Base-by-base conservation (phyloP, 2,888 invertebrate species). In the Oxytorus armatus region DNA sequence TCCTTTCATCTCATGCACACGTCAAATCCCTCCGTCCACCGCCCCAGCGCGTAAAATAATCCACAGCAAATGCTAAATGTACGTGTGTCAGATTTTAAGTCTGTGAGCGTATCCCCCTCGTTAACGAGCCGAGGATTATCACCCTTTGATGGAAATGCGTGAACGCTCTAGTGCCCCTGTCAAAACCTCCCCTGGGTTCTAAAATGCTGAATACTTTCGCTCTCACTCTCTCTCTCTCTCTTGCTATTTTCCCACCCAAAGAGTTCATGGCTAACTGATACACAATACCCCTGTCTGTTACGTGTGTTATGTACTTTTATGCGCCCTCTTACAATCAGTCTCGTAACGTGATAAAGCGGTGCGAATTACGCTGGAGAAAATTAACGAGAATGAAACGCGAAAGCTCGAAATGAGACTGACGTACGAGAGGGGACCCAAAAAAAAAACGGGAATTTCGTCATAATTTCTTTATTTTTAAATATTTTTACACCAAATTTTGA, bases 91-190 rank as follows among this genome's bases (percentile, higher is more conserved):
- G 21, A 74, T 74, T 79, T 73, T 36, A 25, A 23, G 39, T 4
- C 33, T 4, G 47, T 44, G 25, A 42, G 25, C 33, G 63, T 55
- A 65, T 74, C 53, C 23, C 55, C 47, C 74, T 63, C 86, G 83
- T 85, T 85, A 86, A 85, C 86, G 86, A 85, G 84, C 81, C 84
- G 80, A 86, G 87, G 89, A 90, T 90, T 90, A 90, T 89, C 89
- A 86, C 87, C 85, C 88, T 81, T 57, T 66, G 85, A 87, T 86
- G 87, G 82, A 86, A 87, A 88, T 87, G 85, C 85, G 83, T 80
- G 80, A 81, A 76, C 79, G 57, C 72, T 83, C 82, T 73, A 81
- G 65, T 65, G 82, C 81, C 83, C 82, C 81, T 82, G 85, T 84
- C 85, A 84, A 73, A 78, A 53, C 53, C 66, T 78, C 78, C 73